phyloP scores from a whole-genome alignment of 2,113 vertebrate species.

The Acrocephalus arundinaceus region DNA sequence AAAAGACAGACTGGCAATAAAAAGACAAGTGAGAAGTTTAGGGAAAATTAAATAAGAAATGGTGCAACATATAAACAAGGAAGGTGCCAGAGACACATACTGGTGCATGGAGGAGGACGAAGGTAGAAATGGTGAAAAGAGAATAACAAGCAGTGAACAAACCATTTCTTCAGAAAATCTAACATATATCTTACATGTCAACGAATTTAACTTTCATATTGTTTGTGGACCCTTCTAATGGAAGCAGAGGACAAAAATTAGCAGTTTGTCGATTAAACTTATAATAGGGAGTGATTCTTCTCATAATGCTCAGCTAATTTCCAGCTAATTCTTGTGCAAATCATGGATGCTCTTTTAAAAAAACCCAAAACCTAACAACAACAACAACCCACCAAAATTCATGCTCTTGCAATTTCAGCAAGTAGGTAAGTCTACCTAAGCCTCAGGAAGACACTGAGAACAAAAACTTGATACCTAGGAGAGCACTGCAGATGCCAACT shows the following conservation, averaged over 20 bases:
- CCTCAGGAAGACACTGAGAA: not conserved
- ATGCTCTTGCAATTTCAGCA: not conserved
- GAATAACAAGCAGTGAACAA: not conserved
- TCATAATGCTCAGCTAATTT: not conserved
- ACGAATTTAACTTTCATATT: not conserved
- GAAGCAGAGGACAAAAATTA: not conserved
- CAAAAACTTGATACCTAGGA: not conserved
- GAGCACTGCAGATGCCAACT: not conserved
- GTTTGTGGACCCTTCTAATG: not conserved
- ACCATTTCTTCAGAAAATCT: not conserved
- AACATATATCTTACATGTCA: fast-evolving
- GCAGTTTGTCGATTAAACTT: not conserved
- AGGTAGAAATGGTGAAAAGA: not conserved
- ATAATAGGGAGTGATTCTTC: not conserved
- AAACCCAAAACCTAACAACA: not conserved
- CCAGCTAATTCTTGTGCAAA: not conserved
- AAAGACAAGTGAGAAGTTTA: not conserved
- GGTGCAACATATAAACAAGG: not conserved
- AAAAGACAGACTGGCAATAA: not conserved
- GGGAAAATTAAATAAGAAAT: not conserved
- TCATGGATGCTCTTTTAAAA: not conserved
- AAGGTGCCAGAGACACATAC: not conserved
- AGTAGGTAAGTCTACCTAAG: not conserved
- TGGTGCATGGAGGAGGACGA: not conserved
- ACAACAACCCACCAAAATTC: not conserved